These are phyloP conservation scores for Hepsetus odoe DNA, from an alignment of 2,113 vertebrate species.

Conservation along the genomic window DNA sequence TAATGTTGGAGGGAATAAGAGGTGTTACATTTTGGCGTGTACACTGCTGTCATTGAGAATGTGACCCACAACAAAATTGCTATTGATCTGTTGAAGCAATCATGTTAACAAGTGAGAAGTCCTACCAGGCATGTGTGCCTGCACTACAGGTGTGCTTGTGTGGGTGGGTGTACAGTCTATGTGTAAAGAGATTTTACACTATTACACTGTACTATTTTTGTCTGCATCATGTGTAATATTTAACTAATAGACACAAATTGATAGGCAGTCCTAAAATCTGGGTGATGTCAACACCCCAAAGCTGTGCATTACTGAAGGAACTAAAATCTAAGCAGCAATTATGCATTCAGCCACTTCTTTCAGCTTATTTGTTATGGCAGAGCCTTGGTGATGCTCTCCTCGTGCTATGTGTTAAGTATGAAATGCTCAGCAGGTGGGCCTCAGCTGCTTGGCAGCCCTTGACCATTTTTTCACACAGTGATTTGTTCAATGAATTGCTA, in stretches of 20 bases:
- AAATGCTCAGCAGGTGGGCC: constrained; percentile 59
- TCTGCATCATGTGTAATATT: constrained; percentile 34
- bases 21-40: constrained; percentile 61
- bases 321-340: constrained; percentile 30
- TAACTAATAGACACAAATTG: constrained; percentile 30
- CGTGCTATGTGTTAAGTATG: constrained; percentile 64
- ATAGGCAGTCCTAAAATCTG: background rate
- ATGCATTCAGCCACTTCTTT: constrained; percentile 28
- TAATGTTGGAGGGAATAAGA: constrained; percentile 48
- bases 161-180: background rate
- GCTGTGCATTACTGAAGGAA: constrained; percentile 26
- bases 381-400: constrained; percentile 59
- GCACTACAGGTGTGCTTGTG: constrained; percentile 33
- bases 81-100: constrained; percentile 62
- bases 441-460: constrained; percentile 66
- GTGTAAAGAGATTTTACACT: constrained; percentile 14
- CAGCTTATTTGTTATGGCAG: constrained; percentile 31
- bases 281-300: background rate
- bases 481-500: constrained; percentile 72
- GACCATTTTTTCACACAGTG: constrained; percentile 65
- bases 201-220: constrained; percentile 19
- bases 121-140: constrained; percentile 29
- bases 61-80: constrained; percentile 70
- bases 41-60: constrained; percentile 67
- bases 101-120: constrained; percentile 56